Base-by-base conservation (phyloP, 2,113 vertebrate genomes). In the Excalfactoria chinensis region DNA sequence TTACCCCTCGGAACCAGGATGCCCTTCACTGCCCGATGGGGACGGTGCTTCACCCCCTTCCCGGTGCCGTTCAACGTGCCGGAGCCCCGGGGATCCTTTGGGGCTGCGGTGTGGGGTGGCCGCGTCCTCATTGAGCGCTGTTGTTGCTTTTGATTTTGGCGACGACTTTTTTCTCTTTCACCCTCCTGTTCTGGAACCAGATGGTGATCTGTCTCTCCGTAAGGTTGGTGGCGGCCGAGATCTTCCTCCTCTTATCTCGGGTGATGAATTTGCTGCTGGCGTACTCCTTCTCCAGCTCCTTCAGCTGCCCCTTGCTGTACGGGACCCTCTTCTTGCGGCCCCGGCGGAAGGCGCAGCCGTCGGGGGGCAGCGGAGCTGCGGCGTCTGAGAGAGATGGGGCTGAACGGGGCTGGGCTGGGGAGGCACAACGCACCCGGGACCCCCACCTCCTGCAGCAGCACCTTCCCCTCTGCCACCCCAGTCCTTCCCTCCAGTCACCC, bases 121-220 rank as follows among this genome's bases (percentile, higher is more conserved):
- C 30, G 35, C 5, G 76, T 35, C 41, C 81, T 97, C 98, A 99
- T 3, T 97, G 98, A 71, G 97, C 97, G 90, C 78, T 97, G 91
- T 78, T 92, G 44, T 91, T 67, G 96, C 32, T 97, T 96, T 99
- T 99, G 84, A 99, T 98, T 98, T 99, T 99, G 95, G 98, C 98
- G 28, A 98, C 98, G 76, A 99, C 98, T 95, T 99, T 99, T 96
- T 99, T 99, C 97, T 99, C 99, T 85, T 99, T 99, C 59, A 99
- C 99, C 72, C 99, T 87, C 88, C 99, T 95, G 96, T 99, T 99
- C 92, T 99, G 99, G 98, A 99, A 99, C 99, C 99, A 99, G 95
- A 99, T 99, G 93, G 99, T 99, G 94, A 99, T 99, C 94, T 99
- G 99, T 40, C 99, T 97, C 97, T 99, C 99, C 3, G 98, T 98